Evolutionary conservation across 2,113 vertebrate species (phyloP), one percentile per base, ranked within the genome.

Genomic region (Ictalurus furcatus): DNA sequence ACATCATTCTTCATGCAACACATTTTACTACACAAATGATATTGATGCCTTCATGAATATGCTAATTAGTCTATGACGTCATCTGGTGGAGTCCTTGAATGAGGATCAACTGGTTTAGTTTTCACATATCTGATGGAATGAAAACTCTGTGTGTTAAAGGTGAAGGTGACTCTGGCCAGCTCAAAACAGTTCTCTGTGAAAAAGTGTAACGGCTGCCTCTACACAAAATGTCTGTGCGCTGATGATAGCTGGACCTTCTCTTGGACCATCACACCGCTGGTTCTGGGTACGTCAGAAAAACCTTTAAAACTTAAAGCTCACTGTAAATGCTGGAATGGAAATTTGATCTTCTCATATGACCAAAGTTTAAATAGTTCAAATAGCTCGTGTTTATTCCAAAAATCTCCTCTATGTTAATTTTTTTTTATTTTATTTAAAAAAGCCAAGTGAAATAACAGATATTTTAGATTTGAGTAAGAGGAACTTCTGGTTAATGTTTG

Each of bases 231-330:
- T 84, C 86, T 96, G 82, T 95, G 94, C 58, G 90, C 89, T 2
- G 94, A 94, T 34, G 93, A 95, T 88, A 94, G 93, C 94, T 92
- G 91, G 92, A 96, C 94, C 19, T 95, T 95, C 91, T 93, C 85
- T 11, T 95, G 96, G 96, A 95, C 93, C 0, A 88, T 97, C 17
- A 95, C 92, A 79, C 93, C 96, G n/a, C 93, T 91, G 4, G 87
- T 87, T 2, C 82, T 97, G 23, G 97, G 97, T 97, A 93, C 94
- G 94, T 59, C 19, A 59, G 40, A 5, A 3, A 44, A 44, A 11
- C 11, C 48, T 79, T 54, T 79, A 28, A 48, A 12, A 52, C 28
- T 34, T 58, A 11, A 81, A 58, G 54, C 14, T 58, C 16, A 56
- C 7, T 40, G 25, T 56, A 56, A 17, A 56, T n/a, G 16, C 69